Evolutionary conservation across 2,797 vertebrate species (phyloP), one percentile per base, ranked within the genome.

Genomic region (Diglossa cyanea): DNA sequence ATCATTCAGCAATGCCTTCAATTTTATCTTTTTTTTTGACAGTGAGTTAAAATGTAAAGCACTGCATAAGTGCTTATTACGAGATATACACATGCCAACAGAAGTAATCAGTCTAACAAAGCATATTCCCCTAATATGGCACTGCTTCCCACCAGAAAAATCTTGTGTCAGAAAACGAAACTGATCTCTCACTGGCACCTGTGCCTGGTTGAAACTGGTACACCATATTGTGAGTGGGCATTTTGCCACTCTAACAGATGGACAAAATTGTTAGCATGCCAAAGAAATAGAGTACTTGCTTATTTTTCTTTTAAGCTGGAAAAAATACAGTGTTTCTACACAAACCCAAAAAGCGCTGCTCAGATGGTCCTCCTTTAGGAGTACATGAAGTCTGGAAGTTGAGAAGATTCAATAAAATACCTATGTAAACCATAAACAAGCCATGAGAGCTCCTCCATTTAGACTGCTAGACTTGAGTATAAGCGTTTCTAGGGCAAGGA

Each of bases 221-320:
- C 33, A 66, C 96, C 97, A 82, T 95, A 97, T 93, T 96, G 97
- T 82, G 88, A 94, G 95, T 95, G 96, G 97, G 97, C 97, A 97
- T 20, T 16, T 58, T 42, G 97, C 97, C 97, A 98, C 84, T 85
- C 74, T 28, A 96, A 92, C 98, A 98, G 97, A 98, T 97, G 97
- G 97, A 84, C 80, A 67, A 45, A 54, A 94, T 2, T 91, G 92
- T 85, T 93, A 92, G 63, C 47, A 44, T 94, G 97, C 95, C 96
- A 96, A 96, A 94, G 85, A 86, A 85, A 96, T 51, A 85, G 87
- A 94, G 79, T 76, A 92, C 86, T 95, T 91, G 58, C 28, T 91
- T 81, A 50, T 39, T 33, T n/a, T n/a, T 33, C 35, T 88, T 81
- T 86, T 53, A 85, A 91, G 51, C 66, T 85, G 88, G 90, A 96